These are phyloP conservation scores for Helogale parvula DNA, from an alignment of 2,113 vertebrate species.

Conservation along the genomic window DNA sequence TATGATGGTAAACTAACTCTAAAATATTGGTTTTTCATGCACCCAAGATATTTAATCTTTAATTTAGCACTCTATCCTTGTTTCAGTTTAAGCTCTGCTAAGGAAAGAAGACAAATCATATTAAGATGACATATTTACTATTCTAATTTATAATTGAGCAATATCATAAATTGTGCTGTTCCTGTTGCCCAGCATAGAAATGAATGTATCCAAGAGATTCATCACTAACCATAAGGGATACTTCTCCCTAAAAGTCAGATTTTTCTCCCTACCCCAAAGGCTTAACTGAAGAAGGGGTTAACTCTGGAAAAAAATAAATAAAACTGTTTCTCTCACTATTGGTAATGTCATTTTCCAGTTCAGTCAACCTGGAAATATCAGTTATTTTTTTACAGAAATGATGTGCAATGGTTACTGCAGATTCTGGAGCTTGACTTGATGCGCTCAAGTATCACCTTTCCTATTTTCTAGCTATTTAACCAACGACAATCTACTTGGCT, in stretches of 20 bases:
- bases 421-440: not conserved
- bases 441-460: not conserved
- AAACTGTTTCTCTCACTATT: not conserved
- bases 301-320: not conserved
- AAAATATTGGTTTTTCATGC: constrained; percentile 66
- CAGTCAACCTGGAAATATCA: not conserved
- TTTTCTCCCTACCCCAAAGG: not conserved
- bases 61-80: constrained; percentile 46
- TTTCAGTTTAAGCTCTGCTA: constrained; percentile 57
- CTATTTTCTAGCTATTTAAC: not conserved
- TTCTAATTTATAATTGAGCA: constrained; percentile 72
- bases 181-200: constrained; percentile 42
- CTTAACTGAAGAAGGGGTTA: not conserved
- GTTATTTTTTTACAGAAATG: not conserved
- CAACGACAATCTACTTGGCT: not conserved
- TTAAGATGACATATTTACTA: constrained; percentile 71
- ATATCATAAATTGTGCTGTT: constrained; percentile 57
- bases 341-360: not conserved
- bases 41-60: constrained; percentile 55
- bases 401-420: not conserved
- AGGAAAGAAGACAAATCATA: constrained; percentile 58
- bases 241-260: constrained; percentile 40
- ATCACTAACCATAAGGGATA: constrained; percentile 4
- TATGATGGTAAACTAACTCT: constrained; percentile 59
- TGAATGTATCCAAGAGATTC: constrained; percentile 40